Conservation (phyloP, 2,113 vertebrate genomes). For the Chunga burmeisteri region DNA sequence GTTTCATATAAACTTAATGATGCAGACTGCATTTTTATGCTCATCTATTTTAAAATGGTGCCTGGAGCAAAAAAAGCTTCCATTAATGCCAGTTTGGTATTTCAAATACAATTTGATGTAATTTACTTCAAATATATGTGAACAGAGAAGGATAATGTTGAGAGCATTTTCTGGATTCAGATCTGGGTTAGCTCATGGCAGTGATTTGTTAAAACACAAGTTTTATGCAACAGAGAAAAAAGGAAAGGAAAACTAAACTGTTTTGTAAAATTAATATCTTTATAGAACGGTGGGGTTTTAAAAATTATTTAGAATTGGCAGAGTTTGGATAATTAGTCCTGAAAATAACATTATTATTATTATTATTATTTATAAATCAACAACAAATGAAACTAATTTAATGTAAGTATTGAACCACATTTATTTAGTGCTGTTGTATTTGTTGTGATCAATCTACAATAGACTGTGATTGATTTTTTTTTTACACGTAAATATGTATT, state of each 20-base stretch:
- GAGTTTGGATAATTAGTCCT: neutral
- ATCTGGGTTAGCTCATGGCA: slow-evolving; percentile 73
- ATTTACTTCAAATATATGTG: slow-evolving; percentile 87
- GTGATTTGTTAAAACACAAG: slow-evolving; percentile 71
- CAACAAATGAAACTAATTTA: slow-evolving; percentile 24
- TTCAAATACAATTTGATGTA: slow-evolving; percentile 88
- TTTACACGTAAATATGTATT: neutral
- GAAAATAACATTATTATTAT: neutral
- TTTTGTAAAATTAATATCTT: slow-evolving; percentile 20
- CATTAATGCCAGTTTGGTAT: slow-evolving; percentile 88
- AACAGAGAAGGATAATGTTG: slow-evolving; percentile 79
- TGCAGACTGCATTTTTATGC: slow-evolving; percentile 86
- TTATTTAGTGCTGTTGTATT: neutral
- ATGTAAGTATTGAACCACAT: neutral
- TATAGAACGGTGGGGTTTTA: neutral
- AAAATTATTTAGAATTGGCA: neutral
- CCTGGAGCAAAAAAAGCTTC: slow-evolving; percentile 83
- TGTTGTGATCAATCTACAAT: neutral
- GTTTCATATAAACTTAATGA: slow-evolving; percentile 90
- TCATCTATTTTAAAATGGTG: slow-evolving; percentile 88
- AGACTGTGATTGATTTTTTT: neutral
- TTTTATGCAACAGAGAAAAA: slow-evolving; percentile 31
- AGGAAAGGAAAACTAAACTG: slow-evolving; percentile 2
- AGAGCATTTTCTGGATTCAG: slow-evolving; percentile 74
- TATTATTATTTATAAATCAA: slow-evolving; percentile 41